Base-by-base conservation (phyloP, 2,113 vertebrate species). In the Eublepharis macularius region DNA sequence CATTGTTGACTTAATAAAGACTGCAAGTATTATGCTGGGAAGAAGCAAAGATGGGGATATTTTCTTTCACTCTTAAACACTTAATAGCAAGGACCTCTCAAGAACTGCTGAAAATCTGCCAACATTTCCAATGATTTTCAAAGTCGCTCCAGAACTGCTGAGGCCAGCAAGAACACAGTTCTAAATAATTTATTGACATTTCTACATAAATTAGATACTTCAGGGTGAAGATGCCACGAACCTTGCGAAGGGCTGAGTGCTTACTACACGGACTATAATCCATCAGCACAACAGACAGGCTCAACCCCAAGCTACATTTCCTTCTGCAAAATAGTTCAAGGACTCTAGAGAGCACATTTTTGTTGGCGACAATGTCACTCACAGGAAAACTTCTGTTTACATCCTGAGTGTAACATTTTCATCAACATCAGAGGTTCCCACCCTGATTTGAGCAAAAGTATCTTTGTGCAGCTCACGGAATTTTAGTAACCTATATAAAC, bases 141-240 rank as follows among this genome's bases (percentile, higher is more conserved):
- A 91, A 92, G 91, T 88, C 90, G 69, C 85, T 90, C 90, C 77
- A 85, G 72, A 93, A 91, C 6, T 93, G 92, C 95, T 93, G 90
- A 93, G 84, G 80, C 90, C 91, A 91, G 94, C 94, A 93, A 84
- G 86, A 92, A 88, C 29, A 54, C 69, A 80, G 80, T 93, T 89
- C 90, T 93, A 91, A 94, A 95, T 94, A 93, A 94, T 89, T 90
- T 91, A 94, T 76, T 26, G 65, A 76, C 83, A 76, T 92, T 93
- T 95, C 91, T 91, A 89, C 93, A 85, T 91, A 94, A 94, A 94
- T 92, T 90, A 94, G 90, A 86, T 88, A 74, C 91, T 93, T 85
- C 78, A 93, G 86, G 90, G 92, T 87, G 92, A 95, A 86, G 93
- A 89, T 87, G 88, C 76, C 79, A 51, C 73, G 91, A 95, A 92